Evolutionary conservation across 2,888 invertebrate genomes (phyloP).

Genomic region (Gandaritis pyraliata): DNA sequence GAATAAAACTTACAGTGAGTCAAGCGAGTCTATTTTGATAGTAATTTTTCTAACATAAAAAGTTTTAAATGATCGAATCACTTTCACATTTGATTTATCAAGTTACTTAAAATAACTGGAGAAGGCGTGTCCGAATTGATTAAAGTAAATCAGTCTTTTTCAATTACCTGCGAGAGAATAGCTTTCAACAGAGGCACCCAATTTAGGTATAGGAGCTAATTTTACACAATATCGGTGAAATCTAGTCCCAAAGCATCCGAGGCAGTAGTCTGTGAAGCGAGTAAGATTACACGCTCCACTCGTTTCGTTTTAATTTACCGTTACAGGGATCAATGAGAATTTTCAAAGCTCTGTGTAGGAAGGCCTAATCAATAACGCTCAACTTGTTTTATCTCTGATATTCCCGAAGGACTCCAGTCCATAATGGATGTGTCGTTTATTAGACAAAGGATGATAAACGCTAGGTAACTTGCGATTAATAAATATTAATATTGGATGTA

Average conservation of each 20-base stretch:
- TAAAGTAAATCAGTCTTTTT: constrained; percentile 14
- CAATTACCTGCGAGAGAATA: constrained; percentile 12
- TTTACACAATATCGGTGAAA: constrained; percentile 45
- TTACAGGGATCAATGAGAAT: constrained; percentile 58
- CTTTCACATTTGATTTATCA: no score
- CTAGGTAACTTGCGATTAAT: background rate
- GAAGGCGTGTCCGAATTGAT: constrained; percentile 4
- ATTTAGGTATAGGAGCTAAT: constrained; percentile 35
- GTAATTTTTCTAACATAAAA: no score
- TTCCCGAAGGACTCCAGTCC: constrained; percentile 20
- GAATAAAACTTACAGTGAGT: background rate
- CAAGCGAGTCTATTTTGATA: background rate
- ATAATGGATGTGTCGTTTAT: constrained; percentile 1
- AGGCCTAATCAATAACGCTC: constrained; percentile 33
- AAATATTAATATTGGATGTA: no score
- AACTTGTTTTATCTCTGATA: constrained; percentile 24
- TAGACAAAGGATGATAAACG: constrained; percentile 14
- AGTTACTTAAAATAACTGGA: no score
- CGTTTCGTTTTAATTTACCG: constrained; percentile 50
- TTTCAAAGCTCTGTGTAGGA: constrained; percentile 37
- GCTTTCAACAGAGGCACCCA: constrained; percentile 28
- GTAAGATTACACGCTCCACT: constrained; percentile 58
- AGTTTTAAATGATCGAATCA: constrained; percentile 3
- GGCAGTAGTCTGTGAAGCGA: constrained; percentile 53
- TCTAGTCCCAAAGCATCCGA: constrained; percentile 45